A percentile compares a stretch with the other conserved stretches of the same genome.
Conservation (phyloP, 2,113 vertebrate species). For the Peucedramus taeniatus region DNA sequence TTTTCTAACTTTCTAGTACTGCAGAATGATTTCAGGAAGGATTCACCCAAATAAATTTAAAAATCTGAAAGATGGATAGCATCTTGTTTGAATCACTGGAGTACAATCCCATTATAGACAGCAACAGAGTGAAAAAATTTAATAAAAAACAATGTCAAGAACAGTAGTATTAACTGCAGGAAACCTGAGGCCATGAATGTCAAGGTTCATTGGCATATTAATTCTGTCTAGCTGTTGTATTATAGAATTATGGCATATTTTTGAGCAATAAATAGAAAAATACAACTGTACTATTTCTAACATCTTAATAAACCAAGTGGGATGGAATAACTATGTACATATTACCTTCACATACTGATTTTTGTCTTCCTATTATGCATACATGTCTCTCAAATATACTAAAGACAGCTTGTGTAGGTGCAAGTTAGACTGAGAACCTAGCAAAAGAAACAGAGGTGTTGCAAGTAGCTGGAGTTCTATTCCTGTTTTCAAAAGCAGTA, state of each 20-base stretch:
- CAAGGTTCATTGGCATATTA: neutral
- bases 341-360: neutral
- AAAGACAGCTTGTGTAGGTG: neutral
- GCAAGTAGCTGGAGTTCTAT: neutral
- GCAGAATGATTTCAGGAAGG: neutral
- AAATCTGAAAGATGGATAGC: neutral
- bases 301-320: neutral
- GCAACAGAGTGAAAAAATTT: neutral
- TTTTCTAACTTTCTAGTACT: neutral
- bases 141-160: neutral
- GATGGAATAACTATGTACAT: neutral
- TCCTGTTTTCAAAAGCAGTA: neutral
- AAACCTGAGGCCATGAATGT: neutral
- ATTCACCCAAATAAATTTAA: neutral
- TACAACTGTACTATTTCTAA: neutral
- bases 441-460: neutral
- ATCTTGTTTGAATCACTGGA: neutral
- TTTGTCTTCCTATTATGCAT: neutral
- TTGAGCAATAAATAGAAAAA: neutral
- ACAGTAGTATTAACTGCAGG: neutral
- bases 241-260: neutral
- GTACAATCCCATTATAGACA: neutral
- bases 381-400: neutral
- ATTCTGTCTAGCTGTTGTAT: neutral
- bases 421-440: neutral